Percentiles rank a stretch among this genome's conserved stretches.
phyloP scores from a whole-genome alignment of 1,140 invertebrate genomes.

The Lineus longissimus region DNA sequence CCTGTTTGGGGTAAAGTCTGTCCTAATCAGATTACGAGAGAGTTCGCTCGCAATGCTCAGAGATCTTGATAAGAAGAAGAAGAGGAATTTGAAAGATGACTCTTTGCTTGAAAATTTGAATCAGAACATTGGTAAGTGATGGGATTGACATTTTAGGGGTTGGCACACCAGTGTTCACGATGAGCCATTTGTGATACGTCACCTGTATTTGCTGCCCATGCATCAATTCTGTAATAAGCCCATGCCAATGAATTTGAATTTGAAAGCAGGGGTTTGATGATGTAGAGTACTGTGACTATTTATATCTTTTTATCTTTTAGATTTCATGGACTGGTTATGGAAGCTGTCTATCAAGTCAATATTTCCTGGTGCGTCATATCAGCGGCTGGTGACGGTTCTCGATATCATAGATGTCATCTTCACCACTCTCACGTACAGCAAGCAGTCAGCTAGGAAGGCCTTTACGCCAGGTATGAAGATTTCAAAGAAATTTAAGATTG shows the following conservation, averaged over 20 bases:
- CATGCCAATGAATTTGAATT: too few species aligned
- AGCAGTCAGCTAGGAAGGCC: conserved; percentile 9
- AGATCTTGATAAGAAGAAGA: neutral
- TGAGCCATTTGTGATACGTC: too few species aligned
- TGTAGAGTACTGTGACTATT: too few species aligned
- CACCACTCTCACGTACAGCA: neutral
- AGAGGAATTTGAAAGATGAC: neutral
- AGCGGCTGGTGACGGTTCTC: conserved; percentile 48
- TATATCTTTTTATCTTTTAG: conserved; percentile 3
- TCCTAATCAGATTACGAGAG: conserved; percentile 35
- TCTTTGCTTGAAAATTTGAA: neutral
- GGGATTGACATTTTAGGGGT: too few species aligned
- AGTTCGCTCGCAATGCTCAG: neutral
- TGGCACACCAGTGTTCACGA: too few species aligned
- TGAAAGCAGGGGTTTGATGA: too few species aligned
- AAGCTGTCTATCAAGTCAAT: conserved; percentile 54
- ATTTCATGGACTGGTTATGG: conserved; percentile 57
- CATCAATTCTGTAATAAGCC: too few species aligned
- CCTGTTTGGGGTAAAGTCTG: conserved; percentile 25
- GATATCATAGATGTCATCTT: conserved; percentile 33
- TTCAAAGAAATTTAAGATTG: too few species aligned
- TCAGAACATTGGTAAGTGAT: too few species aligned
- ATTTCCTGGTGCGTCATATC: conserved; percentile 58
- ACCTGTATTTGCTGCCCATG: too few species aligned
- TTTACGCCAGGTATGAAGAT: conserved; percentile 15